Percentiles rank a stretch among this genome's conserved stretches.
phyloP scores from a whole-genome alignment of 2,113 vertebrate species.

The Menidia beryllina region DNA sequence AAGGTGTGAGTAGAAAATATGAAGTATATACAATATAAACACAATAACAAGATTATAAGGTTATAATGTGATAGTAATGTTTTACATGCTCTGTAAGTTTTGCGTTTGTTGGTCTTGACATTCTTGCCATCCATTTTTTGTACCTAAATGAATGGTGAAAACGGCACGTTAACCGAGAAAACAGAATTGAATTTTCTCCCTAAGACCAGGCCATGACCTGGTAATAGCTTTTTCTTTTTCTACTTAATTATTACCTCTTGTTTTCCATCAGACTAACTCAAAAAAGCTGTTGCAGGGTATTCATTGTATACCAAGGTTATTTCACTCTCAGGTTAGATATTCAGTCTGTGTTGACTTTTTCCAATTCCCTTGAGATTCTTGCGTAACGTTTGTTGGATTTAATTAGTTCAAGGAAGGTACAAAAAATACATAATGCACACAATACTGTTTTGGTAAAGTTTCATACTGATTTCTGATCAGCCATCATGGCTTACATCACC shows the following conservation, averaged over 20 bases:
- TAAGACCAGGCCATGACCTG: neutral
- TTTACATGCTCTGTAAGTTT: too few species aligned
- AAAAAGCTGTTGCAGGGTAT: neutral
- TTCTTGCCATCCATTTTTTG: neutral
- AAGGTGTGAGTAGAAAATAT: too few species aligned
- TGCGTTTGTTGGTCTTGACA: too few species aligned
- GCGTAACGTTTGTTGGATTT: constrained; percentile 4
- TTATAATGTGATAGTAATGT: too few species aligned
- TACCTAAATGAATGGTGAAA: neutral
- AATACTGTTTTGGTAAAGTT: neutral
- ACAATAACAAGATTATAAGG: too few species aligned
- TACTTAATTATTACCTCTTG: neutral
- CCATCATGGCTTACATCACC: neutral
- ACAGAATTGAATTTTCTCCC: too few species aligned
- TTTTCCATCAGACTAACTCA: neutral
- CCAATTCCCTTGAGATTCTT: neutral
- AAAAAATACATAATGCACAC: neutral
- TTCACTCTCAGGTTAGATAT: constrained; percentile 11
- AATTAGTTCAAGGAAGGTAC: constrained; percentile 7
- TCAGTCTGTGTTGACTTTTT: neutral
- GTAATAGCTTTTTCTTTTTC: neutral
- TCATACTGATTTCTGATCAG: constrained; percentile 3
- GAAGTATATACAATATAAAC: too few species aligned
- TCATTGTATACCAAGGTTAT: neutral
- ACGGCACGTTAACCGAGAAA: too few species aligned